Percentiles rank a stretch among this genome's conserved stretches.
These are phyloP conservation scores for Dipodomys merriami DNA, from an alignment of 2,113 vertebrate species.

Conservation along the genomic window DNA sequence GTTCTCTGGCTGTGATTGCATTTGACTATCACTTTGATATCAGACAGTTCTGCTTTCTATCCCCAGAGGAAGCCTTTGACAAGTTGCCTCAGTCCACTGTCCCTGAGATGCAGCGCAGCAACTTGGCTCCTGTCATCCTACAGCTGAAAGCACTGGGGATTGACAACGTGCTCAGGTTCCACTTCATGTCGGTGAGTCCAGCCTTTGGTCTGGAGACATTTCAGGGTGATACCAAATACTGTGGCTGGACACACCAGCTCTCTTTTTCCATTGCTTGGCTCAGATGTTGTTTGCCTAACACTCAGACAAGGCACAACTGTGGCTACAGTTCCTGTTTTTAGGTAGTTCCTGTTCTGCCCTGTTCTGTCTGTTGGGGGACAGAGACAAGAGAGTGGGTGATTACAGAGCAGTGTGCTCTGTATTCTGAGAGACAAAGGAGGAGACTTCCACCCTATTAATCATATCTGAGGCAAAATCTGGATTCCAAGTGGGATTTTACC, in stretches of 20 bases:
- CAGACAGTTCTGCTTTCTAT: constrained; percentile 62
- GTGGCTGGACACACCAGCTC: fast-evolving
- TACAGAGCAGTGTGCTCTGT: background rate
- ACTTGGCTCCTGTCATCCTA: constrained; percentile 96
- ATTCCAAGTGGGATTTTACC: background rate
- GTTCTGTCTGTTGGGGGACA: background rate
- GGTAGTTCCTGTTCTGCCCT: background rate
- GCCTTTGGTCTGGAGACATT: background rate
- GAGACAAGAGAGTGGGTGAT: background rate
- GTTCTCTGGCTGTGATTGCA: background rate
- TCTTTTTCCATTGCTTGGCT: background rate
- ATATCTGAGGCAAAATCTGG: background rate
- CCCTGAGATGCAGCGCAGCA: constrained; percentile 98
- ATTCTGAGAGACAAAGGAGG: background rate
- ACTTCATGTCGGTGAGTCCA: constrained; percentile 95
- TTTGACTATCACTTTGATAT: constrained; percentile 50
- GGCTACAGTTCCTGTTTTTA: background rate
- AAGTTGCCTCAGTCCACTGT: constrained; percentile 93
- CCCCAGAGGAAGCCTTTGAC: constrained; percentile 96
- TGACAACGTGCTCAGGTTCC: constrained; percentile 98
- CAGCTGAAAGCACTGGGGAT: constrained; percentile 99
- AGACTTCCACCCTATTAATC: background rate
- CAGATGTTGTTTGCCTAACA: background rate
- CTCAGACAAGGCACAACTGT: background rate
- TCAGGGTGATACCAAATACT: background rate